These are phyloP conservation scores for Platyura marginata DNA, from an alignment of 1,140 invertebrate genomes.

Conservation along the genomic window DNA sequence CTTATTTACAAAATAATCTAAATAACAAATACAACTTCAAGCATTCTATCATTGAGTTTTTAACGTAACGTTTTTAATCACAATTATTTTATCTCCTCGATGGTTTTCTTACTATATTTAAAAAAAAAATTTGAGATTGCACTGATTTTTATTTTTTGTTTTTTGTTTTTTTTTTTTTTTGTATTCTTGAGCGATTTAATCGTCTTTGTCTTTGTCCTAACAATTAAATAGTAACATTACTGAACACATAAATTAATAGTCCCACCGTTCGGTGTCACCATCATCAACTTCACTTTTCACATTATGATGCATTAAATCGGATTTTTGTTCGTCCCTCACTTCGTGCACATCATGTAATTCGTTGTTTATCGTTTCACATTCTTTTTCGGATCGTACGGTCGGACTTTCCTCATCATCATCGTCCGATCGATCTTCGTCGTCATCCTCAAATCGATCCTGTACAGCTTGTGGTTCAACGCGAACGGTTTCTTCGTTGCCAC, in stretches of 20 bases:
- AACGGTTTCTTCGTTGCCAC: constrained; percentile 24
- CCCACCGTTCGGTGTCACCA: background rate
- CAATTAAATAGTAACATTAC: too few relatives aligned
- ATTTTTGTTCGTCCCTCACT: constrained; percentile 12
- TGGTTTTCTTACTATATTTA: background rate
- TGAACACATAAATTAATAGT: too few relatives aligned
- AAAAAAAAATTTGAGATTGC: background rate
- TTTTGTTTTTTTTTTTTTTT: too few relatives aligned
- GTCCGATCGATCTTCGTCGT: constrained; percentile 25
- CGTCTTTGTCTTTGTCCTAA: too few relatives aligned
- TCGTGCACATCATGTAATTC: constrained; percentile 1
- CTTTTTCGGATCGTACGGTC: background rate
- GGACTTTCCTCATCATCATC: background rate
- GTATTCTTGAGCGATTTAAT: too few relatives aligned
- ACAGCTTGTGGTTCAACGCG: constrained; percentile 32
- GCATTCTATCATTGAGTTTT: too few relatives aligned
- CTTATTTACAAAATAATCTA: too few relatives aligned
- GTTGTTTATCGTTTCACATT: background rate
- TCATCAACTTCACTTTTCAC: background rate
- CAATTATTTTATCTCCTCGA: background rate
- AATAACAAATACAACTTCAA: too few relatives aligned
- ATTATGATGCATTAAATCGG: background rate
- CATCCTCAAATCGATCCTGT: constrained; percentile 25
- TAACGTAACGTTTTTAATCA: too few relatives aligned
- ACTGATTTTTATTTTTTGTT: background rate